Evolutionary conservation across 1,140 invertebrate species (phyloP), one percentile per base, ranked within the genome.

Genomic region (Rhagoletis zephyria): DNA sequence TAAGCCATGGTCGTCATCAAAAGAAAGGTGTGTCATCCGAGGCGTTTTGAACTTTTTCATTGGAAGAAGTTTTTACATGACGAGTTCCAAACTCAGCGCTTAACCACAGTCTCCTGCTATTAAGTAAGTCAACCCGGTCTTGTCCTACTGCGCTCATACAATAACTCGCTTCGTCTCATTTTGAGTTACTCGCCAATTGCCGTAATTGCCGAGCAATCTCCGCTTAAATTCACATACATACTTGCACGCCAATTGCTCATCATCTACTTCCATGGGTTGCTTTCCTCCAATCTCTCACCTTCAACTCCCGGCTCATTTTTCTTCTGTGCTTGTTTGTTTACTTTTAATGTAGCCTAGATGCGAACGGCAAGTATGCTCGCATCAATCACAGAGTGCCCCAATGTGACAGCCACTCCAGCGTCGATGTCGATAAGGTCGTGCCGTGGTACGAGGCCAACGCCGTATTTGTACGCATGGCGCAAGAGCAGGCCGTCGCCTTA

Each of bases 321-420:
- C 74, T 30, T 67, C 0, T 67, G 40, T 56, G 3, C 74, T 30
- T 67, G 3, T 67, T 67, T 56, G 3, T n/a, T 45, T 74, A 14
- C 45, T 74, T 40, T n/a, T 9, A 30, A 86, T 0, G 14, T 85
- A 94, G 94, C 88, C 89, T 93, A 86, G 94, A 96, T 88, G 90
- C 89, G 10, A 89, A 93, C 89, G 95, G 95, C 3, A 91, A 94
- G 16, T 92, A 95, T 64, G 89, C 89, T 7, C 93, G 95, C 87
- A 94, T 96, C 65, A 95, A 95, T 89, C 95, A 95, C 89, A 96
- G 95, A 87, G 94, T 96, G 89, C 95, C 95, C 7, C 95, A 96
- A 90, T 93, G 95, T 77, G 95, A 95, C 81, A 95, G 94, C 59
- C 93, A 95, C 88, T 95, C 96, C 86, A 94, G 94, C 56, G 93